Evolutionary conservation across 2,113 vertebrate genomes (phyloP).

Genomic region (Pomatostomus ruficeps): DNA sequence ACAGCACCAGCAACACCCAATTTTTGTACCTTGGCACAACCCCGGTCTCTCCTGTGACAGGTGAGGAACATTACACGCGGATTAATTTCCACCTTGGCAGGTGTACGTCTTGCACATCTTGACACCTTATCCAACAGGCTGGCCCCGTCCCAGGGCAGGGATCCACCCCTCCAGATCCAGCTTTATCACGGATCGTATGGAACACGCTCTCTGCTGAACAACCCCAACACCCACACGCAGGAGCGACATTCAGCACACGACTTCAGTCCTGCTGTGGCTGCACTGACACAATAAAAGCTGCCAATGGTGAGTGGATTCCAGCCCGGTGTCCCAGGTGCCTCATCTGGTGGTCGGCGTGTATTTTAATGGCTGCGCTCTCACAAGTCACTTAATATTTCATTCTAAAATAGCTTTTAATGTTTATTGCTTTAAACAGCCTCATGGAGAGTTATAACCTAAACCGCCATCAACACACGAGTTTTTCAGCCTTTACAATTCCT

Average conservation of each 20-base stretch:
- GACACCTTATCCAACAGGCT: background rate
- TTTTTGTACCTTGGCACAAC: background rate
- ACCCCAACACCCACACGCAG: accelerated
- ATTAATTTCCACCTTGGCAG: background rate
- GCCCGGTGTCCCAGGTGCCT: background rate
- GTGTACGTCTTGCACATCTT: background rate
- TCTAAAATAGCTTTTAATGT: background rate
- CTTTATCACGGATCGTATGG: background rate
- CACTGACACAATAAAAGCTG: background rate
- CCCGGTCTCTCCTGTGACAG: background rate
- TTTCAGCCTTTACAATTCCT: background rate
- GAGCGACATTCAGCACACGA: accelerated
- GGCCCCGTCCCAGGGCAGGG: background rate
- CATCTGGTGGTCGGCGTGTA: background rate
- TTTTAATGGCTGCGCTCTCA: background rate
- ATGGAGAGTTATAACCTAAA: background rate
- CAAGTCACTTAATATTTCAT: background rate
- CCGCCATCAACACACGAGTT: background rate
- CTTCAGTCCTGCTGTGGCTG: background rate
- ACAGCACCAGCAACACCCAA: background rate
- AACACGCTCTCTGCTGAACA: background rate
- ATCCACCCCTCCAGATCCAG: background rate
- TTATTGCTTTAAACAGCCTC: background rate
- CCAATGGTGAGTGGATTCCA: background rate
- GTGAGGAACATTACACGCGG: background rate